Conservation (phyloP, 2,888 invertebrate species). For the Therioaphis trifolii region DNA sequence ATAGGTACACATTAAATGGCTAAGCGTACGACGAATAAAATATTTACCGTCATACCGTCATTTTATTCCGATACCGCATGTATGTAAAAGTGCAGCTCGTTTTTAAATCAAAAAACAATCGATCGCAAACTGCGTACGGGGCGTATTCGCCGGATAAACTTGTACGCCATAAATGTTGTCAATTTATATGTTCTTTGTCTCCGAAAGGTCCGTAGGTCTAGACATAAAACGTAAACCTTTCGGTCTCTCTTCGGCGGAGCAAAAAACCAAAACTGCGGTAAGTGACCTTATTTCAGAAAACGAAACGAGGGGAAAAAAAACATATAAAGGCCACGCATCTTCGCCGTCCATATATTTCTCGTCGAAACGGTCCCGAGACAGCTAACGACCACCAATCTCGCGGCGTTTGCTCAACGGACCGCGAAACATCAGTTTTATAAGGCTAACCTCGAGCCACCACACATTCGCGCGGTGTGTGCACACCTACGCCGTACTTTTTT, state of each 20-base stretch:
- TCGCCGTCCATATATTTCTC: constrained; percentile 34
- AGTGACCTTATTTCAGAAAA: constrained; percentile 45
- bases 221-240: constrained; percentile 51
- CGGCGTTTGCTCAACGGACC: constrained; percentile 45
- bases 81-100: background rate
- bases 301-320: background rate
- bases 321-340: background rate
- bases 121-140: background rate
- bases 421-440: constrained; percentile 44
- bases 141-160: constrained; percentile 21
- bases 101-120: constrained; percentile 35
- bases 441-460: constrained; percentile 22
- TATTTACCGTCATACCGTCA: background rate
- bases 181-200: constrained; percentile 57
- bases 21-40: background rate
- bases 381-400: constrained; percentile 55
- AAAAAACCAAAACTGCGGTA: constrained; percentile 34
- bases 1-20: no score
- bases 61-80: background rate
- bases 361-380: constrained; percentile 40
- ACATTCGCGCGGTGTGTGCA: background rate
- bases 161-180: constrained; percentile 50
- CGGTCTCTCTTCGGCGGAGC: background rate
- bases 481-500: background rate
- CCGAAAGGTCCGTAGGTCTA: constrained; percentile 34